Evolutionary conservation across 2,797 vertebrate genomes (phyloP), one percentile per base, ranked within the genome.

Genomic region (Brotula barbata): DNA sequence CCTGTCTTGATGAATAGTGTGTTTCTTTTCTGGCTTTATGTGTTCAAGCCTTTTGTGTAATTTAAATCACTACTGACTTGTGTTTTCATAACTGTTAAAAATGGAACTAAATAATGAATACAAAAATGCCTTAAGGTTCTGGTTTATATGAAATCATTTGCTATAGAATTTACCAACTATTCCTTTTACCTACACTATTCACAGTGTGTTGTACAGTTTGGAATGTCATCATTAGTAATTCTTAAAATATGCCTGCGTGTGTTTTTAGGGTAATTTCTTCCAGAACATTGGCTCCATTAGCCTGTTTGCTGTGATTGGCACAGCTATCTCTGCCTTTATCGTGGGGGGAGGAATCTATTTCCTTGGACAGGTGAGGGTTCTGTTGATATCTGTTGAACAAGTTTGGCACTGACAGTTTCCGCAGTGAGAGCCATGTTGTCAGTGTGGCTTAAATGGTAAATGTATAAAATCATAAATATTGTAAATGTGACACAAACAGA

Each of bases 231-330:
- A n/a, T n/a, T n/a, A 50, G 58, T 33, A 58, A 62, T 34, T 43
- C 49, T 58, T 34, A 39, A 20, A 25, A 16, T 41, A 12, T 70
- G 17, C 68, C 16, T 77, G 22, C 19, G 57, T 70, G 22, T 22
- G 22, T 22, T 10, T 83, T 55, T 80, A 99, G 97, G 97, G 97
- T 53, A 99, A 99, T 88, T 99, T 99, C 88, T 99, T 99, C 83
- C 97, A 99, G 85, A 99, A 99, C 83, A 99, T 99, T 5, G 97
- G 97, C 59, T 99, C 97, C 81, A 99, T 99, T 85, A 94, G 94
- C 13, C 90, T 99, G 0, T 99, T 99, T 73, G 95, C 97, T 74
- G 96, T 99, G 19, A 94, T 99, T 72, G 97, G 97, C 58, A 99
- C 97, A 1, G 94, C 89, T 1, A 95, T 99, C 80, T 99, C 97